These are phyloP conservation scores for Exaiptasia diaphana DNA, from an alignment of 64 coral and sea anemone genomes.

Conservation along the genomic window DNA sequence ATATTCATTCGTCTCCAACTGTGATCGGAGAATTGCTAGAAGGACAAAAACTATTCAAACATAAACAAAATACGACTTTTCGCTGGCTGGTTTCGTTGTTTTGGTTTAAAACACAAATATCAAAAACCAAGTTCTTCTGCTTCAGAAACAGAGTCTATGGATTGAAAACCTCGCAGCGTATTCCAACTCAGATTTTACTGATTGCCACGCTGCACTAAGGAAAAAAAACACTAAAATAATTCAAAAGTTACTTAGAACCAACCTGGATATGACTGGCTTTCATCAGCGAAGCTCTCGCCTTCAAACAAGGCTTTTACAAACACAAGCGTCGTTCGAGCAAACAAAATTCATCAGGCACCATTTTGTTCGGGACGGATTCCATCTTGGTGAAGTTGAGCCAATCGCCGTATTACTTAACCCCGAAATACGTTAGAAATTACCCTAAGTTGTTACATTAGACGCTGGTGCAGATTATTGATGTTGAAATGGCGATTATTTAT, in stretches of 20 bases:
- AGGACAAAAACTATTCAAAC: neutral
- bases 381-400: neutral
- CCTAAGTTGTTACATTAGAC: conserved; percentile 44
- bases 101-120: neutral
- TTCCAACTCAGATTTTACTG: neutral
- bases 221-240: neutral
- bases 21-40: neutral
- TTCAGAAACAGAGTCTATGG: neutral
- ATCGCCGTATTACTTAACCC: neutral
- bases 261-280: neutral
- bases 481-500: conserved; percentile 73
- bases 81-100: neutral
- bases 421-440: conserved; percentile 70
- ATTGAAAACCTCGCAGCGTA: neutral
- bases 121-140: neutral
- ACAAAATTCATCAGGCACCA: neutral
- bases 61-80: neutral
- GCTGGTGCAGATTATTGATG: conserved; percentile 63
- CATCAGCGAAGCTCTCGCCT: conserved; percentile 9
- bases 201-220: neutral
- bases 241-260: conserved; percentile 4
- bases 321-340: neutral
- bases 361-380: neutral
- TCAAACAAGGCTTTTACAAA: conserved; percentile 8
- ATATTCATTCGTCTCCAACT: conserved; percentile 10